Base-by-base conservation (phyloP, 1,140 invertebrate species). In the Pectinophora gossypiella region DNA sequence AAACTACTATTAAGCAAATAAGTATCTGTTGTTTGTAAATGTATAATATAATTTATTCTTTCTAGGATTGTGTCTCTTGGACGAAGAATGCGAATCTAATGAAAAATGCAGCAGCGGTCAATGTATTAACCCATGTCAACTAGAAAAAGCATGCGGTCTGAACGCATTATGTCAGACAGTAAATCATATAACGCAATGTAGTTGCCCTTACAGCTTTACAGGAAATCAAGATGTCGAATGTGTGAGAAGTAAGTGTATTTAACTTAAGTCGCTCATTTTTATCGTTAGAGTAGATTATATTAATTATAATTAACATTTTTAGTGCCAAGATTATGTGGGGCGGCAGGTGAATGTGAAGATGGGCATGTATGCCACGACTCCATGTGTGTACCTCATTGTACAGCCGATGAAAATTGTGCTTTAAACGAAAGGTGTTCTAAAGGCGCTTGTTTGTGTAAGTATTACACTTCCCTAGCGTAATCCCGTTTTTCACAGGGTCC, bases 341-440 rank as follows among this genome's bases (percentile, higher is more conserved):
- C 80, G 10, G 91, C 89, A 46, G 88, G 86, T 5, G 94, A 96
- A 64, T 97, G 96, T 76, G 88, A 87, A 45, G 68, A 87, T 19
- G 92, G 90, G 3, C 92, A 92, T 58, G 90, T 90, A 6, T 97
- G 96, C 67, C 90, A 91, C 52, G 92, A 95, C 64, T 93, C 93
- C 35, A 92, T 95, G 62, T 97, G 96, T 70, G 76, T 94, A 36
- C 93, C 94, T 0, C 87, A 88, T 19, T 98, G 96, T 70, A 78
- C 80, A 19, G 81, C 72, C n/a, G 96, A 98, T 77, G 92, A 93
- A 58, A 91, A 96, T 49, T 98, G 96, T 82, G 95, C 96, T n/a
- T 89, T 94, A 44, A 97, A 97, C 72, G 96, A 97, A 79, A 95
- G 96, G 83, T 98, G 96, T 83, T 85, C 95, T 3, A 90, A 90